Conservation (phyloP, 2,797 vertebrate species). For the Delichon dasypus region DNA sequence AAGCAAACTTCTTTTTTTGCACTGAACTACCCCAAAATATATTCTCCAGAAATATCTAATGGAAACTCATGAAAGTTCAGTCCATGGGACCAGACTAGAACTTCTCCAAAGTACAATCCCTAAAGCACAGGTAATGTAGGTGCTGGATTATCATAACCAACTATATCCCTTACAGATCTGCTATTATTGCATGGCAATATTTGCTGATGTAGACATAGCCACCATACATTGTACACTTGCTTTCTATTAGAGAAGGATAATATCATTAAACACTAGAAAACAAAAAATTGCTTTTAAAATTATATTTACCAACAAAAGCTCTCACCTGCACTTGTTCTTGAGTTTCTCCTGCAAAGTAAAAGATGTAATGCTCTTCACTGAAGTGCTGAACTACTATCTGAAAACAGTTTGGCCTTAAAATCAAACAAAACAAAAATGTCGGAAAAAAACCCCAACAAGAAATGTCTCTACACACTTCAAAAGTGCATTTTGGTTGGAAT, state of each 20-base stretch:
- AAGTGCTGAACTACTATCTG: constrained; percentile 99
- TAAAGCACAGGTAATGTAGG: background rate
- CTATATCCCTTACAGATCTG: background rate
- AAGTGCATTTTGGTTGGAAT: background rate
- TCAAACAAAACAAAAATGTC: constrained; percentile 25
- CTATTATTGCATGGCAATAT: background rate
- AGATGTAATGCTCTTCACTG: constrained; percentile 99
- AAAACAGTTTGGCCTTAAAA: constrained; percentile 98
- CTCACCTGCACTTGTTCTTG: constrained; percentile 94
- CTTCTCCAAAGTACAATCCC: background rate
- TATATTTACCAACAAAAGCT: constrained; percentile 11
- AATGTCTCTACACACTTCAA: background rate
- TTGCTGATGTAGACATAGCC: background rate
- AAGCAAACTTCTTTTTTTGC: background rate
- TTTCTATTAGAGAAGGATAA: background rate
- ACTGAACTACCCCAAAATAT: constrained; percentile 1
- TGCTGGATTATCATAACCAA: background rate
- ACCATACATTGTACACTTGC: background rate
- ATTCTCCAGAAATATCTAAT: constrained; percentile 1
- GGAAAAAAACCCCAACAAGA: background rate
- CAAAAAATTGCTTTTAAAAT: background rate
- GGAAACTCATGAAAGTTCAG: background rate
- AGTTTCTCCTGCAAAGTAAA: constrained; percentile 96
- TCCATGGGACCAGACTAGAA: background rate
- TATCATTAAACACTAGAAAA: background rate